A percentile compares a stretch with the other conserved stretches of the same genome.
phyloP scores from a whole-genome alignment of 64 coral and sea anemone species.

The Astreopora myriophthalma region DNA sequence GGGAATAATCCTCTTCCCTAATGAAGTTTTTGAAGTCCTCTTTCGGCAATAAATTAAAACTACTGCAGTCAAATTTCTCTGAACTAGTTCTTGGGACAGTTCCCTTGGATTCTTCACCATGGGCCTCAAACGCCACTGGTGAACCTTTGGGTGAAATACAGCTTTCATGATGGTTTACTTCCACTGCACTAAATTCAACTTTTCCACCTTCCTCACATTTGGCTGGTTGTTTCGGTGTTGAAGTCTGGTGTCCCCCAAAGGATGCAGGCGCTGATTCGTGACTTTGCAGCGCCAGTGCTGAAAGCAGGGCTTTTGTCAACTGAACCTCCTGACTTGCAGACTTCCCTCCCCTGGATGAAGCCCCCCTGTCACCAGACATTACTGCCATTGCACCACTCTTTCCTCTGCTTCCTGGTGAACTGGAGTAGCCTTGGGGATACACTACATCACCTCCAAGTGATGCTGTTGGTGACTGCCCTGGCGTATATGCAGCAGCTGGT shows the following conservation, averaged over 20 bases:
- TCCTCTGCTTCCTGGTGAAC: background rate
- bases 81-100: background rate
- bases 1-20: background rate
- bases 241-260: background rate
- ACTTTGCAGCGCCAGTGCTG: background rate
- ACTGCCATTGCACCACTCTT: background rate
- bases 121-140: background rate
- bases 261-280: background rate
- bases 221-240: background rate
- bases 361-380: background rate
- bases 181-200: background rate
- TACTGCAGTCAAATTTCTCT: background rate
- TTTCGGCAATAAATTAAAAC: conserved; percentile 6
- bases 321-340: background rate
- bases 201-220: background rate
- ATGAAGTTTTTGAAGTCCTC: background rate
- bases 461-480: conserved; percentile 85
- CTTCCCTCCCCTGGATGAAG: background rate
- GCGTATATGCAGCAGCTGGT: conserved; percentile 48
- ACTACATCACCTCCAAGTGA: conserved; percentile 71
- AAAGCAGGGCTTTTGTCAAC: background rate
- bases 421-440: background rate
- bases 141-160: background rate
- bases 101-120: background rate
- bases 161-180: background rate